These are phyloP conservation scores for Drosophila differens DNA, from an alignment of 2,888 invertebrate species.

Conservation along the genomic window DNA sequence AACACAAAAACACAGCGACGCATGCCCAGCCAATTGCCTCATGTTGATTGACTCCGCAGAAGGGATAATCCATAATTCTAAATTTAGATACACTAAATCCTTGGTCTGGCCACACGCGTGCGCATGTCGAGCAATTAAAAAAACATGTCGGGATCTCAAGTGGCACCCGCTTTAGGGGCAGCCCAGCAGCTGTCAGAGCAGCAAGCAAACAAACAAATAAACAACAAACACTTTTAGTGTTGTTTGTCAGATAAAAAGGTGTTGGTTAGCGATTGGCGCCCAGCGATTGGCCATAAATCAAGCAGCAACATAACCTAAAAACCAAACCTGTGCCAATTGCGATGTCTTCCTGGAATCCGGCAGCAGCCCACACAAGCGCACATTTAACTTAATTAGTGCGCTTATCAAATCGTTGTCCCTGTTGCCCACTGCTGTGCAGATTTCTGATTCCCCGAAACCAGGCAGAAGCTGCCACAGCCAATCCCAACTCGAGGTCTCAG, in stretches of 20 bases:
- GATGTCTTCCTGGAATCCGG: constrained; percentile 17
- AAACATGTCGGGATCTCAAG: constrained; percentile 44
- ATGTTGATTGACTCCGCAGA: constrained; percentile 40
- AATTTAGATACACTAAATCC: constrained; percentile 34
- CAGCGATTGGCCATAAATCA: constrained; percentile 35
- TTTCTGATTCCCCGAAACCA: constrained; percentile 57
- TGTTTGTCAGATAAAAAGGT: constrained; percentile 60
- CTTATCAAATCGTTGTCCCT: constrained; percentile 67
- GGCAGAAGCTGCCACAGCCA: constrained; percentile 9
- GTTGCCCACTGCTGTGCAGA: constrained; percentile 60
- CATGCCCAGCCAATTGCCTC: constrained; percentile 31
- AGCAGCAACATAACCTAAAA: constrained; percentile 17
- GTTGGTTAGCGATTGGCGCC: constrained; percentile 32
- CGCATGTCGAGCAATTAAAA: constrained; percentile 52
- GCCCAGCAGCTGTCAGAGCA: constrained; percentile 42
- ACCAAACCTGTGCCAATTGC: constrained; percentile 43
- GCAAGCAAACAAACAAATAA: constrained; percentile 23
- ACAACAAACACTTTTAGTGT: constrained; percentile 55
- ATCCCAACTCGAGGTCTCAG: constrained; percentile 29
- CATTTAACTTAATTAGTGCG: constrained; percentile 76
- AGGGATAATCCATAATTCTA: constrained; percentile 44
- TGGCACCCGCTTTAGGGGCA: constrained; percentile 33
- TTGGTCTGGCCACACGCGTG: constrained; percentile 43
- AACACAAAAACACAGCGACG: constrained; percentile 14
- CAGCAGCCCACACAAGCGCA: constrained; percentile 58